phyloP scores from a whole-genome alignment of 2,888 invertebrate genomes.

The Zele albiditarsus region DNA sequence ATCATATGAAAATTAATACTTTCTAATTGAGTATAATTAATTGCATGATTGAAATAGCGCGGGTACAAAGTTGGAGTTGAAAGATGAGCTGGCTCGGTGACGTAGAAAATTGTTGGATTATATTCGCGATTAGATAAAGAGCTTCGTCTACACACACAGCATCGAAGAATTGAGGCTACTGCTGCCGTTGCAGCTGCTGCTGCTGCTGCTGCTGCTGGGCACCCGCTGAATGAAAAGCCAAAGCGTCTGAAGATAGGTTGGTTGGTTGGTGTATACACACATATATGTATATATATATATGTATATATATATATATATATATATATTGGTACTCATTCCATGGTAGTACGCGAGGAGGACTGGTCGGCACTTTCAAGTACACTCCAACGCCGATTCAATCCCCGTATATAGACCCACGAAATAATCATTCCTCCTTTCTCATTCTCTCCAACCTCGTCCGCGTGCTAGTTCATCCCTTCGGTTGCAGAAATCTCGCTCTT shows the following conservation, averaged over 20 bases:
- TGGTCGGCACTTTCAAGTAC: slow-evolving; percentile 65
- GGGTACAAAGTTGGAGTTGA: neutral
- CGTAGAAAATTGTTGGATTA: slow-evolving; percentile 69
- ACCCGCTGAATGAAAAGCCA: slow-evolving; percentile 60
- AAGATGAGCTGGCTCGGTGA: slow-evolving; percentile 58
- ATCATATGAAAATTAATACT: neutral
- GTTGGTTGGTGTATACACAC: neutral
- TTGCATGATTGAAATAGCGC: neutral
- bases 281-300: neutral
- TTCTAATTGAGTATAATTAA: neutral
- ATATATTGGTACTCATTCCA: slow-evolving; percentile 57
- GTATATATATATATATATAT: neutral
- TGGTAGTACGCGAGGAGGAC: slow-evolving; percentile 54
- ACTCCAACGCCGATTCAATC: slow-evolving; percentile 70
- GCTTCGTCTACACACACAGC: slow-evolving; percentile 51
- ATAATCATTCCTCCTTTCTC: slow-evolving; percentile 64
- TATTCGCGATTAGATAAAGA: slow-evolving; percentile 66
- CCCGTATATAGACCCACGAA: slow-evolving; percentile 62
- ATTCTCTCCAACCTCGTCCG: slow-evolving; percentile 16
- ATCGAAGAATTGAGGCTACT: neutral
- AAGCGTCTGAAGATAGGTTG: slow-evolving; percentile 49
- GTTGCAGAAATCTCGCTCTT: slow-evolving; percentile 63
- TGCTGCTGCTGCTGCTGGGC: slow-evolving; percentile 15
- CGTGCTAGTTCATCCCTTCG: slow-evolving; percentile 64
- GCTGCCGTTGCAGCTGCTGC: slow-evolving; percentile 20